Base-by-base conservation (phyloP, 1,140 invertebrate genomes). In the Mylabris phalerata region DNA sequence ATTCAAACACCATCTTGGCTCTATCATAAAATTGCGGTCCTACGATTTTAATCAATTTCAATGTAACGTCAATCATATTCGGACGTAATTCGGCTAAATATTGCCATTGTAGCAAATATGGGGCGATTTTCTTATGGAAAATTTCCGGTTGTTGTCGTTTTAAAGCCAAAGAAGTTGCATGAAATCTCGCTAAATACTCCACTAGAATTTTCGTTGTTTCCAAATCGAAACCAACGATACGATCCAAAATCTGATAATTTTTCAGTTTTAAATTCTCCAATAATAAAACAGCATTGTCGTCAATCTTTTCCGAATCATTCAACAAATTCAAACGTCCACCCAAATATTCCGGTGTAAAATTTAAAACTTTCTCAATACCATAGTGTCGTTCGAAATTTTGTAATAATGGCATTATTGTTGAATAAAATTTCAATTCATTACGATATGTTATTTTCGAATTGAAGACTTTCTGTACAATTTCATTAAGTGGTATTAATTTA, bases 371-470 rank as follows among this genome's bases (percentile, higher is more conserved):
- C 39, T 73, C 48, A 0, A 79, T 39, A 0, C 76, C 75, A 3
- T 63, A 67, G 27, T 80, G 73, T 4, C 67, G 57, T 55, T 81
- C 76, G 3, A 82, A 62, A 11, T 77, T 62, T 0, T 73, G 45
- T 48, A 82, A 71, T 3, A 70, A 72, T 2, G 79, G 75, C 1
- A 73, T 70, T 32, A 82, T 63, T 11, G 64, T 67, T 42, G 70
- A 66, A 47, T 82, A 83, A 25, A 81, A 79, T 1, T 71, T 64
- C 13, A 81, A 67, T 63, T 83, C 81, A n/a, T 80, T 80, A 0
- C 72, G 63, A 50, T 80, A 82, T 1, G 80, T 77, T 0, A 77
- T 59, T 38, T 78, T 75, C 2, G 76, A 79, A 57, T 80, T 76
- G 60, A 83, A 82, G 3, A 82, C 63, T 38, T 79, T 70, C 50